These are phyloP conservation scores for Zele albiditarsus DNA, from an alignment of 2,888 invertebrate species.

Conservation along the genomic window DNA sequence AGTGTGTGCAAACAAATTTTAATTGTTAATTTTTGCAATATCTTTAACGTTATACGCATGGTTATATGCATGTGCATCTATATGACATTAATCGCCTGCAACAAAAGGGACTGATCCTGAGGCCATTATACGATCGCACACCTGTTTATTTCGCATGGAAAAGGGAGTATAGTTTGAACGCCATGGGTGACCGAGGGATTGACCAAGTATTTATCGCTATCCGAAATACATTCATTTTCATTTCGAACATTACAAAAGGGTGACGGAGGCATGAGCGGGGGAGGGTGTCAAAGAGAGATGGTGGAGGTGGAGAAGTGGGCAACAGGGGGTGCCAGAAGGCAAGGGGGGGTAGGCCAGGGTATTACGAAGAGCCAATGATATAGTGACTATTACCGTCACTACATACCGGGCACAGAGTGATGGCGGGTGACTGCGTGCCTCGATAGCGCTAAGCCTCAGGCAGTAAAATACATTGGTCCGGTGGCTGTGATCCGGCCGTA, in stretches of 20 bases:
- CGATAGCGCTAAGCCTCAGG: conserved; percentile 73
- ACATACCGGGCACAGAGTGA: conserved; percentile 71
- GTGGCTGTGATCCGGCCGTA: conserved; percentile 72
- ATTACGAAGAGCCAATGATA: conserved; percentile 73
- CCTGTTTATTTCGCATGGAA: conserved; percentile 62
- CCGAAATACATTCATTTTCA: conserved; percentile 73
- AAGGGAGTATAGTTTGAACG: conserved; percentile 23
- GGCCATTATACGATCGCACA: conserved; percentile 60
- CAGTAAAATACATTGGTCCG: conserved; percentile 72
- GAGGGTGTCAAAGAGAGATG: conserved; percentile 49
- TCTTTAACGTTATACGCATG: not conserved
- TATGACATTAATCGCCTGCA: conserved; percentile 3
- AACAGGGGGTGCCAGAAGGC: conserved; percentile 46
- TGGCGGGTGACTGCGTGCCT: conserved; percentile 73
- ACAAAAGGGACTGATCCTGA: conserved; percentile 43
- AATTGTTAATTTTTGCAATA: not conserved
- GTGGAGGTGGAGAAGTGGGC: conserved; percentile 29
- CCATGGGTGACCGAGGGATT: conserved; percentile 57
- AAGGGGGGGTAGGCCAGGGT: conserved; percentile 64
- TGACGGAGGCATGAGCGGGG: conserved; percentile 47
- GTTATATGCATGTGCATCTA: no score
- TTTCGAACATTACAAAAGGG: conserved; percentile 69
- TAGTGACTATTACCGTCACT: conserved; percentile 73
- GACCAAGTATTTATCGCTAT: conserved; percentile 71
- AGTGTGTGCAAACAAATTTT: not conserved